phyloP scores from a whole-genome alignment of 2,888 invertebrate species.

The Dysmachus trigonus region DNA sequence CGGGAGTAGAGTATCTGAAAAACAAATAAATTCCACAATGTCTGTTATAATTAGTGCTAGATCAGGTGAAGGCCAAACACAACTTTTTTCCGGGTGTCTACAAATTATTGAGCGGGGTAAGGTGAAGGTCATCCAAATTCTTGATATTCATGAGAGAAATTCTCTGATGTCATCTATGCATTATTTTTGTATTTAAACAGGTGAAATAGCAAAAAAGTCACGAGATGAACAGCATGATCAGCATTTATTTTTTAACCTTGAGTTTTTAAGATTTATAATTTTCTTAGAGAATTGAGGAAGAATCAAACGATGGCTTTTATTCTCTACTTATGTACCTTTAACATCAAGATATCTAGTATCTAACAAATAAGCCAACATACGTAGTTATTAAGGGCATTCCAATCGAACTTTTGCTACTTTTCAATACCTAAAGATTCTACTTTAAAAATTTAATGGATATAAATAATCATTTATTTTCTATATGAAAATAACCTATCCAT shows the following conservation, averaged over 20 bases:
- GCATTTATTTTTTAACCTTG: background rate
- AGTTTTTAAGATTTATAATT: background rate
- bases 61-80: background rate
- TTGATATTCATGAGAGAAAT: background rate
- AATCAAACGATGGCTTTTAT: background rate
- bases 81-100: background rate
- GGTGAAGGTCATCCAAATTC: background rate
- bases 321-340: no score
- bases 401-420: no score
- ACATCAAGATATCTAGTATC: no score
- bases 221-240: background rate
- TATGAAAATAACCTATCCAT: no score
- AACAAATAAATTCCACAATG: background rate
- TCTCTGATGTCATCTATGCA: background rate
- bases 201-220: background rate
- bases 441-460: no score
- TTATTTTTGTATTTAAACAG: background rate
- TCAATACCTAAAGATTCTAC: no score
- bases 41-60: background rate
- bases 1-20: background rate
- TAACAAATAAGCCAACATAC: no score
- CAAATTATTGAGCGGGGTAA: background rate
- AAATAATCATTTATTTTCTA: no score
- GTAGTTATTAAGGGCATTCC: no score
- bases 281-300: background rate